Evolutionary conservation across 2,888 invertebrate species (phyloP).

Genomic region (Caenorhabditis macrosperma): DNA sequence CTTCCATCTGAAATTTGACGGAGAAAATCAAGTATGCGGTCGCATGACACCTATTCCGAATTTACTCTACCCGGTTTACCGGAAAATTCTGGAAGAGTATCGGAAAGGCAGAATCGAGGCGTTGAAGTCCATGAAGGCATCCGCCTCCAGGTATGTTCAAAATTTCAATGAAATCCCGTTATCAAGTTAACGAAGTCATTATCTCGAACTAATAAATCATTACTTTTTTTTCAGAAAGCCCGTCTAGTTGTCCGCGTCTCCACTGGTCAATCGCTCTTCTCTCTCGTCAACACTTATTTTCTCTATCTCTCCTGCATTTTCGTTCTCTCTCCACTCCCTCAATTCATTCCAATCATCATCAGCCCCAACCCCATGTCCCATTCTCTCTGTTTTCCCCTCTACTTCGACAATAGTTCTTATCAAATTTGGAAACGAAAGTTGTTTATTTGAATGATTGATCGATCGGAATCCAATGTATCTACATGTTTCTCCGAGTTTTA

Average conservation of each 20-base stretch:
- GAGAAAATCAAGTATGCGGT: slow-evolving; percentile 10
- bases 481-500: background rate
- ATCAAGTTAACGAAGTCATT: background rate
- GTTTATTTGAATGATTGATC: slow-evolving; percentile 5
- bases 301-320: background rate
- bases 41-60: slow-evolving; percentile 52
- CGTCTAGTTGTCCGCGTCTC: background rate
- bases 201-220: background rate
- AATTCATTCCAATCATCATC: slow-evolving; percentile 3
- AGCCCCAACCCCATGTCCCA: background rate
- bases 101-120: slow-evolving; percentile 27
- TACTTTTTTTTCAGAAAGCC: slow-evolving; percentile 1
- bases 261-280: background rate
- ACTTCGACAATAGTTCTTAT: background rate
- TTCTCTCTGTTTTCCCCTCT: background rate
- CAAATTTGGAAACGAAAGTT: slow-evolving; percentile 3
- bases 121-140: slow-evolving; percentile 9
- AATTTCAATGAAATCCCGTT: no score
- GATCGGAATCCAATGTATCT: background rate
- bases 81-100: slow-evolving; percentile 41
- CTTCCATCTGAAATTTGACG: slow-evolving; percentile 34
- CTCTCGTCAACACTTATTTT: background rate
- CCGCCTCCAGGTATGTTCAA: no score
- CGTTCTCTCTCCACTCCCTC: background rate
- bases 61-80: slow-evolving; percentile 44